Base-by-base conservation (phyloP, 2,113 vertebrate genomes). In the Phylloscopus trochiloides region DNA sequence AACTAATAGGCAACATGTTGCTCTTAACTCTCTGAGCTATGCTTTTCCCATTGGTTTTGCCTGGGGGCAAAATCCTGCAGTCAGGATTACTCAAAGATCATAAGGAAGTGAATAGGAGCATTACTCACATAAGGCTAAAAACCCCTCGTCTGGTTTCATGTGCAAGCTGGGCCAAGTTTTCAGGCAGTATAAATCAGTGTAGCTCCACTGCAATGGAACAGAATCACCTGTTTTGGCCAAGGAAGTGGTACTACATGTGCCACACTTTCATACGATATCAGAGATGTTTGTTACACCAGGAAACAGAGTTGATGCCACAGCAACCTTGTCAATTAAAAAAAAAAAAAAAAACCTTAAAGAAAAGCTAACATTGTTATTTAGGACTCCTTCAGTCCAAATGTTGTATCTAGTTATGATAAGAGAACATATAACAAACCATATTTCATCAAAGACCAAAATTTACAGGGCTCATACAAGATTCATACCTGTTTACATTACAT, bases 401-500 rank as follows among this genome's bases (percentile, higher is more conserved):
- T 20, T 92, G 32, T 18, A 65, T 80, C 81, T 80, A 79, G 34
- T 86, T 79, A 62, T 43, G 54, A 91, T 54, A 73, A 92, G 71
- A 92, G 63, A 95, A 82, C 52, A 54, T 50, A 28, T 10, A 95
- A 88, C 17, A 95, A 85, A 68, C 76, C 20, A 14, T 85, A 86
- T 66, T 81, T 80, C 83, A 92, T 88, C 79, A 93, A 96, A 94
- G 74, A 92, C 47, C 65, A 91, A 79, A 86, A 45, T 95, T 52
- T 96, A 77, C 63, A 92, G 77, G 47, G 65, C 90, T 92, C 71
- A 94, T 93, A 66, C 59, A 96, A 88, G 85, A 94, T 95, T 92
- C 36, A 88, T 91, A 90, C 58, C 70, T 94, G 62, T 82, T 92
- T 96, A 89, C 52, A 34, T 90, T 94, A 76, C 17, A 70, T 79